Evolutionary conservation across 1,140 invertebrate species (phyloP).

Genomic region (Neoseiulus cucumeris): DNA sequence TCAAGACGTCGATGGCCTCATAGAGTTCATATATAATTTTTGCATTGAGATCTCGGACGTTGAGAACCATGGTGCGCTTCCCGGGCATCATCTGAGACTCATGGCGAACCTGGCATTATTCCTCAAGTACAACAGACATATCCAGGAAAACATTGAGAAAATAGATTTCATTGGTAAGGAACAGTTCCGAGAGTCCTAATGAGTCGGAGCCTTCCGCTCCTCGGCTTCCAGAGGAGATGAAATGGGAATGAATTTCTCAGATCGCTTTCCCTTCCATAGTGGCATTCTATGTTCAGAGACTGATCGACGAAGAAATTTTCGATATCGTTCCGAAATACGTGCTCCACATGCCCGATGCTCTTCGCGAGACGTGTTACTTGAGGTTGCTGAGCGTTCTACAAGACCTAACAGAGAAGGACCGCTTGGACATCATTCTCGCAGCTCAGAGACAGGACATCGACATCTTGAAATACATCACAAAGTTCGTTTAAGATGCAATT

Average conservation of each 20-base stretch:
- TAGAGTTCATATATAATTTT: conserved; percentile 17
- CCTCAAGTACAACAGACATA: conserved; percentile 31
- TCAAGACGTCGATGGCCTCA: conserved; percentile 37
- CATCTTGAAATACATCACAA: conserved; percentile 7
- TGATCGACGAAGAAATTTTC: not conserved
- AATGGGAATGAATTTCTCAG: too few relatives aligned
- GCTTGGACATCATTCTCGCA: not conserved
- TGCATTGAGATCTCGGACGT: conserved; percentile 10
- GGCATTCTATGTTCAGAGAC: not conserved
- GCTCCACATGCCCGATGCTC: not conserved
- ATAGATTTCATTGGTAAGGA: too few relatives aligned
- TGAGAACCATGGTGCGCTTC: not conserved
- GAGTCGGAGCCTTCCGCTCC: too few relatives aligned
- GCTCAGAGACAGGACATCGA: conserved; percentile 20
- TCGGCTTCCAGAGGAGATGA: too few relatives aligned
- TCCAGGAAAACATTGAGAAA: too few relatives aligned
- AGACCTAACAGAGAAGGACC: not conserved
- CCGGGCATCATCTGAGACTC: conserved; percentile 37
- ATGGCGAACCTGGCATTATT: conserved; percentile 65
- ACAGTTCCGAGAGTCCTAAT: too few relatives aligned
- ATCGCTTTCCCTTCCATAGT: not conserved
- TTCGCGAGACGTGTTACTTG: not conserved
- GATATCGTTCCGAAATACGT: not conserved
- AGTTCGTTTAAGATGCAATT: conserved; percentile 1
- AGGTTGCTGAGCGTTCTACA: not conserved